phyloP scores from a whole-genome alignment of 2,113 vertebrate species.

The Tenebrosternarchus preto region DNA sequence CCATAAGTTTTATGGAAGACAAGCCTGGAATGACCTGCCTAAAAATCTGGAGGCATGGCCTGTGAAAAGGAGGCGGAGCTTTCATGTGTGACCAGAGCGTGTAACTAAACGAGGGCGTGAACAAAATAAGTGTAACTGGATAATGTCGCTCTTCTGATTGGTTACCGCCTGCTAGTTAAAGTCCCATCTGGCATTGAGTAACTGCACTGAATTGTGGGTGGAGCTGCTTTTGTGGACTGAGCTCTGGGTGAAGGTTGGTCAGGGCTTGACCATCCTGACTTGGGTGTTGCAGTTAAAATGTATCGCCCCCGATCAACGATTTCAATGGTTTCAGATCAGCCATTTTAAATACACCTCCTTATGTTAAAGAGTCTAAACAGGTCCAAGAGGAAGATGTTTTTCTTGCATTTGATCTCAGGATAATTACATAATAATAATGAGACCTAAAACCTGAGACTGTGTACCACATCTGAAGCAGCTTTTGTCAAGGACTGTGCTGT shows the following conservation, averaged over 20 bases:
- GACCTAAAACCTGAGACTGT: too few species aligned
- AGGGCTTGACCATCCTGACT: conserved; percentile 28
- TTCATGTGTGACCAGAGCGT: conserved; percentile 44
- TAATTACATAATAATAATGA: too few species aligned
- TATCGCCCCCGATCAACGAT: conserved; percentile 15
- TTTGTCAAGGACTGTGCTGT: neutral
- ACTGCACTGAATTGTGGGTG: conserved; percentile 30
- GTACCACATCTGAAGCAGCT: neutral
- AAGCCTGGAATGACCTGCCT: conserved; percentile 17
- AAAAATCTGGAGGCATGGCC: conserved; percentile 32
- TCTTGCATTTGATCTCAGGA: too few species aligned
- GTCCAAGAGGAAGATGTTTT: too few species aligned
- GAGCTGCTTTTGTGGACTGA: neutral
- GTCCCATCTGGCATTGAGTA: conserved; percentile 51
- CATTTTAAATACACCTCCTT: too few species aligned
- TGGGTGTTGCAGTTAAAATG: conserved; percentile 53
- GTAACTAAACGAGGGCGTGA: conserved; percentile 45
- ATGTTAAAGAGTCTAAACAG: too few species aligned
- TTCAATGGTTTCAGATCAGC: conserved; percentile 23
- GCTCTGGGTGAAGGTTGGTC: conserved; percentile 47
- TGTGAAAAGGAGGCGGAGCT: conserved; percentile 44
- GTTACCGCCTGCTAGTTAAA: conserved; percentile 41
- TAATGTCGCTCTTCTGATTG: conserved; percentile 37
- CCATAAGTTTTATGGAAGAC: conserved; percentile 3
- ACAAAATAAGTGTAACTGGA: conserved; percentile 27